Evolutionary conservation across 2,797 vertebrate species (phyloP), one percentile per base, ranked within the genome.

Genomic region (Oophaga sylvatica): DNA sequence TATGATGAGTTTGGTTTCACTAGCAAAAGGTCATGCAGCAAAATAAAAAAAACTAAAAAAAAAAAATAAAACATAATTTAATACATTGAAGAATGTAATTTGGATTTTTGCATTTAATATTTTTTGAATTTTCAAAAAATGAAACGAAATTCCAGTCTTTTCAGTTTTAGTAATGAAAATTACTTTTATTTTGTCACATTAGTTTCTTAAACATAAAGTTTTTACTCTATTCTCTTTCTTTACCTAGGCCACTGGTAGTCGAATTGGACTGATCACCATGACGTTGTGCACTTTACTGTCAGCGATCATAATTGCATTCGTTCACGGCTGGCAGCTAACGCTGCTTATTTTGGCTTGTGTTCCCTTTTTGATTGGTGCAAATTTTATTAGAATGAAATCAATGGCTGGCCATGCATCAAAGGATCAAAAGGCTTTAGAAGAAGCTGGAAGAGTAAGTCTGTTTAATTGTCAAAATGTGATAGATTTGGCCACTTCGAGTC

Each of bases 371-470:
- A 90, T 93, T 83, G 93, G 90, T 91, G 90, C 94, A 91, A 94
- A 93, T 77, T 83, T 92, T 59, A 93, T 95, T 88, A 92, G 91
- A 88, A 90, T 92, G 90, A 93, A 87, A 88, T 93, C 95, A 83
- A 90, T 91, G 90, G 81, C 91, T 90, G 94, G 96, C 91, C 93
- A 93, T 80, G 90, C 92, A 57, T 93, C 93, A 90, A 94, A 95
- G 93, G 95, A 95, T 91, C 91, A 94, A 93, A 95, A 92, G 91
- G 92, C 92, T 85, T 93, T 95, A 91, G 93, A 95, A 91, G 93
- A 94, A 82, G 92, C 94, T 92, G 93, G 92, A 92, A 95, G 93
- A 93, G 93, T 95, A 93, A 90, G 91, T 92, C 35, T 0, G 53
- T 59, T 81, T 48, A 48, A 83, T 78, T 87, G 73, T 78, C 48